Evolutionary conservation across 2,888 invertebrate genomes (phyloP).

Genomic region (Torymus auratus): DNA sequence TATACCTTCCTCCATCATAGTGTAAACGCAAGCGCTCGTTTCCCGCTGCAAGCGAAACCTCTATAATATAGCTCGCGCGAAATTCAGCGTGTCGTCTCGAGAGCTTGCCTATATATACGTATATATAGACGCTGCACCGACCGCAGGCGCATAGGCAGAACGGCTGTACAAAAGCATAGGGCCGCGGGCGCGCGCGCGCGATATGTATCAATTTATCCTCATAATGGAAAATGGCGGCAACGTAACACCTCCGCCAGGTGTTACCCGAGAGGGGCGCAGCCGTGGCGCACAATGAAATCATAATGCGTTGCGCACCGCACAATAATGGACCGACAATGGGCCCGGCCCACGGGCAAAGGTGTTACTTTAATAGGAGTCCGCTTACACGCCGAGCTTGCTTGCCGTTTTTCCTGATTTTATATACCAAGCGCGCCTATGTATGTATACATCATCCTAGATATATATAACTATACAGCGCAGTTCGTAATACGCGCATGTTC

Average conservation of each 20-base stretch:
- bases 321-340: slow-evolving; percentile 72
- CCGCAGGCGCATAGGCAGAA: slow-evolving; percentile 16
- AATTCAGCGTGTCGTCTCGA: slow-evolving; percentile 24
- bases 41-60: slow-evolving; percentile 25
- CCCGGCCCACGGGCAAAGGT: slow-evolving; percentile 69
- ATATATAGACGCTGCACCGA: background rate
- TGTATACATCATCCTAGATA: too few relatives aligned
- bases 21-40: too few relatives aligned
- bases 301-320: slow-evolving; percentile 68
- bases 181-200: slow-evolving; percentile 59
- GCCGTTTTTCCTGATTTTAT: slow-evolving; percentile 21
- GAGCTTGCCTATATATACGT: background rate
- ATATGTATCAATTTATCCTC: slow-evolving; percentile 76
- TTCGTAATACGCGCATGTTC: too few relatives aligned
- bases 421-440: background rate
- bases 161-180: slow-evolving; percentile 41
- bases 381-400: slow-evolving; percentile 63
- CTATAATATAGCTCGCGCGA: background rate
- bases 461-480: too few relatives aligned
- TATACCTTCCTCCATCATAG: too few relatives aligned
- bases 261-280: slow-evolving; percentile 61
- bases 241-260: slow-evolving; percentile 77
- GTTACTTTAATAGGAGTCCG: slow-evolving; percentile 75
- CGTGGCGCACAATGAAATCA: slow-evolving; percentile 68
- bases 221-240: slow-evolving; percentile 76